These are phyloP conservation scores for Macrobrachium nipponense DNA, from an alignment of 1,140 invertebrate genomes.

Conservation along the genomic window DNA sequence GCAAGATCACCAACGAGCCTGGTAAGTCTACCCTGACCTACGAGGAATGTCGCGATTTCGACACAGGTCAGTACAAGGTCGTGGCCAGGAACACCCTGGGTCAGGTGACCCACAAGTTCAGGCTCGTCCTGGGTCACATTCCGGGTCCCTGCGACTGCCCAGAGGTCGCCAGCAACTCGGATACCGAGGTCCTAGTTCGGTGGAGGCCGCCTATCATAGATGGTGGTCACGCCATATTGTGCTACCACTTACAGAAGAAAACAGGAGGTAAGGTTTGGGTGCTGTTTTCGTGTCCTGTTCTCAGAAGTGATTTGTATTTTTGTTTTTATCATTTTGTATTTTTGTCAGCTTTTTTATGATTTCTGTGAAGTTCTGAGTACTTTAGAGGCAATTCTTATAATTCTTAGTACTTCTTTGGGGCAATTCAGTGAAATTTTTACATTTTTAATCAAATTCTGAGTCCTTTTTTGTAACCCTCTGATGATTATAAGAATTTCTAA, in stretches of 20 bases:
- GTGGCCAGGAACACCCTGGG: slow-evolving; percentile 87
- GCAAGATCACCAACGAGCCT: slow-evolving; percentile 78
- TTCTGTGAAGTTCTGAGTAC: too few species aligned
- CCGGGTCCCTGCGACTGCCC: slow-evolving; percentile 90
- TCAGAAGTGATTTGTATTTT: slow-evolving; percentile 65
- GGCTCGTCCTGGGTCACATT: slow-evolving; percentile 72
- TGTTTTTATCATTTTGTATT: neutral
- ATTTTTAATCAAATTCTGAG: too few species aligned
- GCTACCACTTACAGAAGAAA: slow-evolving; percentile 87
- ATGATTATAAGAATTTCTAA: too few species aligned
- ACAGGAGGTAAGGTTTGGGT: slow-evolving; percentile 66
- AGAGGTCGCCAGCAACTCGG: slow-evolving; percentile 83
- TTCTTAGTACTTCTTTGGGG: too few species aligned
- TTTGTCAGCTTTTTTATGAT: too few species aligned
- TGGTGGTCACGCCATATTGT: slow-evolving; percentile 84
- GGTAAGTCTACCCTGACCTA: slow-evolving; percentile 84
- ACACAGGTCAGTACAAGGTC: slow-evolving; percentile 94
- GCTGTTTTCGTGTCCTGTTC: slow-evolving; percentile 54
- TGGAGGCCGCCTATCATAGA: slow-evolving; percentile 84
- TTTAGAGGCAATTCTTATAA: too few species aligned
- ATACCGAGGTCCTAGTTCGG: slow-evolving; percentile 85
- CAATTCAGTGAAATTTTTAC: too few species aligned
- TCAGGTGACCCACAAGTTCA: slow-evolving; percentile 70
- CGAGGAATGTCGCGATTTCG: slow-evolving; percentile 80
- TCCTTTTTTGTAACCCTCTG: too few species aligned